Evolutionary conservation across 2,888 invertebrate species (phyloP).

Genomic region (Teleogryllus oceanicus): DNA sequence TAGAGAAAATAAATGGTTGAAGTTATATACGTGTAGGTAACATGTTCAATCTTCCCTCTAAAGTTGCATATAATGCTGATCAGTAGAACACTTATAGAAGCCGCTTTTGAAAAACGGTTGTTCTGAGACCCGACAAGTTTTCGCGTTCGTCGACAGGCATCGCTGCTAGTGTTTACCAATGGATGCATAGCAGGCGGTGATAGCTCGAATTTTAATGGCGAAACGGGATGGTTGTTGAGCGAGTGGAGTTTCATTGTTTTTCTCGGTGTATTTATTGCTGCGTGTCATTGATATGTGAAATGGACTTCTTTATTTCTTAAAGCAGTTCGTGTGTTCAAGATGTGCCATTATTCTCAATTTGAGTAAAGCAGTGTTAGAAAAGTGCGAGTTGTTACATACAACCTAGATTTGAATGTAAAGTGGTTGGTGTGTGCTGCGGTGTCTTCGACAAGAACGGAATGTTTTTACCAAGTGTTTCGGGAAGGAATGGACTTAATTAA

Average conservation of each 20-base stretch:
- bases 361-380: not conserved
- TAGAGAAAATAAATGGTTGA: too few species aligned
- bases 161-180: not conserved
- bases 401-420: slow-evolving; percentile 1
- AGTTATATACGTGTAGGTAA: too few species aligned
- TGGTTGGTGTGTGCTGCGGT: not conserved
- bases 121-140: not conserved
- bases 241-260: slow-evolving; percentile 1
- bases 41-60: too few species aligned
- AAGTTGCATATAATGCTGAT: too few species aligned
- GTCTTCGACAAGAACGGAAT: not conserved
- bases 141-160: not conserved
- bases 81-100: too few species aligned
- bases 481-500: not conserved
- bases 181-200: slow-evolving; percentile 18
- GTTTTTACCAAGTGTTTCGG: not conserved
- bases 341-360: not conserved
- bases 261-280: not conserved
- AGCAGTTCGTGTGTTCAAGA: not conserved
- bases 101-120: too few species aligned
- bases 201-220: slow-evolving; percentile 11
- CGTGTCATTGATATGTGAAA: not conserved
- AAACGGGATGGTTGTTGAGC: slow-evolving; percentile 10
- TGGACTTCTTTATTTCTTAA: not conserved
- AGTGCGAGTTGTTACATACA: slow-evolving; percentile 4